Percentiles rank a stretch among this genome's conserved stretches.
Conservation (phyloP, 92 coral and sea anemone species). For the Heliopora coerulea region DNA sequence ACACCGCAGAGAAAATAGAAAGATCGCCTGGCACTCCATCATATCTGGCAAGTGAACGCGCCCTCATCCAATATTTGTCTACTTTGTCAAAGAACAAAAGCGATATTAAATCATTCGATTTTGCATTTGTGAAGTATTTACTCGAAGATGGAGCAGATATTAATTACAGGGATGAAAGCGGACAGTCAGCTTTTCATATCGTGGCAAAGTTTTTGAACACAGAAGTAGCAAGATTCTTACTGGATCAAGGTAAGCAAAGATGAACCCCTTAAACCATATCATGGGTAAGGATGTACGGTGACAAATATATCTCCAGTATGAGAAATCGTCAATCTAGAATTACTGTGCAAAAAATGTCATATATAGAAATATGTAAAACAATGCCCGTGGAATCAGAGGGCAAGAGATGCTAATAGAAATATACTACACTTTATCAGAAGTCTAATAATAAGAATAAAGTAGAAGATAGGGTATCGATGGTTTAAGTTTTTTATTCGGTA, state of each 20-base stretch:
- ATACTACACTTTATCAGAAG: too few relatives aligned
- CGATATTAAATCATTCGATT: slow-evolving; percentile 12
- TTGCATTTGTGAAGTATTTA: slow-evolving; percentile 25
- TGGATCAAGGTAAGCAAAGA: slow-evolving; percentile 19
- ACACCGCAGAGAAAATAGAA: not conserved
- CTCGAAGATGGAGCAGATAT: slow-evolving; percentile 27
- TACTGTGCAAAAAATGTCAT: too few relatives aligned
- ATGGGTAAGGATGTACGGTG: too few relatives aligned
- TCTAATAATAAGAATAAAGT: too few relatives aligned
- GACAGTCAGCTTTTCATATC: slow-evolving; percentile 37
- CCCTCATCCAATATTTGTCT: slow-evolving; percentile 24
- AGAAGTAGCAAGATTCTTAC: slow-evolving; percentile 26
- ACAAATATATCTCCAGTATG: too few relatives aligned
- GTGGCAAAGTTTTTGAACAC: slow-evolving; percentile 30
- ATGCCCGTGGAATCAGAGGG: too few relatives aligned
- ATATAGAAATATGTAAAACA: too few relatives aligned
- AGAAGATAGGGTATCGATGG: too few relatives aligned
- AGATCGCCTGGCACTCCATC: slow-evolving; percentile 19
- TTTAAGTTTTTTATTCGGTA: too few relatives aligned
- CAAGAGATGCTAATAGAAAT: too few relatives aligned
- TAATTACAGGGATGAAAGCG: slow-evolving; percentile 10
- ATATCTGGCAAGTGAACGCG: slow-evolving; percentile 26
- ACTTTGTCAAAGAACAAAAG: slow-evolving; percentile 12
- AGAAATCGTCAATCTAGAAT: too few relatives aligned
- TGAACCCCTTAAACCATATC: too few relatives aligned